Percentiles rank a stretch among this genome's conserved stretches.
Evolutionary conservation across 2,797 vertebrate genomes (phyloP).

Genomic region (Hypotaenidia philippensis): DNA sequence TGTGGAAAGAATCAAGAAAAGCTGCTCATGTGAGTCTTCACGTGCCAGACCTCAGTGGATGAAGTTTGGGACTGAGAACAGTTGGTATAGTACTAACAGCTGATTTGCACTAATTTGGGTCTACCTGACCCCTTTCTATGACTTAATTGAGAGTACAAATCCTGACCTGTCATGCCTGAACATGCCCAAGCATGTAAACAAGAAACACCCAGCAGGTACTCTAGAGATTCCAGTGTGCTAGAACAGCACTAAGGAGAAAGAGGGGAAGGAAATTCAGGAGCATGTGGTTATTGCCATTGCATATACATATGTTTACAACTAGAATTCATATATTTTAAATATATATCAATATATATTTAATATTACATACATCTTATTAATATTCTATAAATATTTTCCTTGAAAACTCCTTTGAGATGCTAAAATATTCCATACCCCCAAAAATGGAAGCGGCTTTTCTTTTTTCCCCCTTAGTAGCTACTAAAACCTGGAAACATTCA

Average conservation of each 20-base stretch:
- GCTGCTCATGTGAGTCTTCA: not conserved
- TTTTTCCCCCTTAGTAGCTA: not conserved
- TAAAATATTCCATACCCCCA: not conserved
- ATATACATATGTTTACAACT: not conserved
- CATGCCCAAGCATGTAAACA: accelerated
- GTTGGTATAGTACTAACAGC: not conserved
- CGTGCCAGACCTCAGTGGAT: not conserved
- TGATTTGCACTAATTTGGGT: not conserved
- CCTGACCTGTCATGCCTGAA: not conserved
- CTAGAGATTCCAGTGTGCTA: not conserved
- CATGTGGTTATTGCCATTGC: not conserved
- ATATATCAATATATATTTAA: too few relatives aligned
- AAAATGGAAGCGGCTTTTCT: not conserved
- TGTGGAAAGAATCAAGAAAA: not conserved
- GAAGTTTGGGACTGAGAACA: not conserved
- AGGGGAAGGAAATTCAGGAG: not conserved
- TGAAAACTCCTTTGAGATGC: not conserved
- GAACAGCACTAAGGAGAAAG: not conserved
- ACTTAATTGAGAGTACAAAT: not conserved
- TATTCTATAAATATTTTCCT: not conserved
- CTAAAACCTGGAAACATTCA: not conserved
- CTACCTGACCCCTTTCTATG: not conserved
- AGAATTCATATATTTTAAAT: not conserved
- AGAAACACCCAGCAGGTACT: accelerated
- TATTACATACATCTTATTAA: too few relatives aligned